A percentile compares a stretch with the other conserved stretches of the same genome.
Evolutionary conservation across 2,113 vertebrate species (phyloP).

Genomic region (Capreolus pygargus): DNA sequence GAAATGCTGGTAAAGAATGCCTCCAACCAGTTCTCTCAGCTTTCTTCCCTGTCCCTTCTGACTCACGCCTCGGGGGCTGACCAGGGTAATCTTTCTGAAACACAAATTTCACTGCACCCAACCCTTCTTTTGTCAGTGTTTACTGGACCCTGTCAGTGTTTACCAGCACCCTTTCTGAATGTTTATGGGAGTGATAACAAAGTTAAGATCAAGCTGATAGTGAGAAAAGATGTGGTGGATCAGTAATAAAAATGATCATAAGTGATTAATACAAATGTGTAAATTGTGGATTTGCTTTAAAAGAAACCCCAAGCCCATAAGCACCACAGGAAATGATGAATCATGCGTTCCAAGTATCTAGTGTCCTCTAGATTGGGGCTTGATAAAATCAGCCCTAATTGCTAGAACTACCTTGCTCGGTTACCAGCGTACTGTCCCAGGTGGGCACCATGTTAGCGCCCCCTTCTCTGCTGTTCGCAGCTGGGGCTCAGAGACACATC

Average conservation of each 20-base stretch:
- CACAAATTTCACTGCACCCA: not conserved
- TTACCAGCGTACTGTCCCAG: not conserved
- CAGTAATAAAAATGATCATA: conserved; percentile 1
- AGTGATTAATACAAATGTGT: not conserved
- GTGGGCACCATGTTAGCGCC: not conserved
- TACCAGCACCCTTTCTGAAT: not conserved
- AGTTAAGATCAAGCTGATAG: not conserved
- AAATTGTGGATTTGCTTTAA: conserved; percentile 34
- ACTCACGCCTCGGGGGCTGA: not conserved
- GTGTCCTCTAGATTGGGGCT: not conserved
- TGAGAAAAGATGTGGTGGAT: not conserved
- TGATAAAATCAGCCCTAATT: not conserved
- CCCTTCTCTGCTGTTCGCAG: rapidly evolving
- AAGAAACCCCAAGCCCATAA: conserved; percentile 43
- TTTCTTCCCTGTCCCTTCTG: not conserved
- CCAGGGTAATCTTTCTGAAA: not conserved
- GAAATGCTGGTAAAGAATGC: not conserved
- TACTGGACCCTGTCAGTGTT: not conserved
- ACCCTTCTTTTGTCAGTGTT: not conserved
- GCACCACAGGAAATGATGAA: conserved; percentile 62
- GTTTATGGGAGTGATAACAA: not conserved
- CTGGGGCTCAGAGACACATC: not conserved
- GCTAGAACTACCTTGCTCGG: not conserved
- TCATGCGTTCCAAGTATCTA: conserved; percentile 46
- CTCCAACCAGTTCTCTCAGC: not conserved